phyloP scores from a whole-genome alignment of 2,797 vertebrate genomes.

The Bovichtus variegatus region DNA sequence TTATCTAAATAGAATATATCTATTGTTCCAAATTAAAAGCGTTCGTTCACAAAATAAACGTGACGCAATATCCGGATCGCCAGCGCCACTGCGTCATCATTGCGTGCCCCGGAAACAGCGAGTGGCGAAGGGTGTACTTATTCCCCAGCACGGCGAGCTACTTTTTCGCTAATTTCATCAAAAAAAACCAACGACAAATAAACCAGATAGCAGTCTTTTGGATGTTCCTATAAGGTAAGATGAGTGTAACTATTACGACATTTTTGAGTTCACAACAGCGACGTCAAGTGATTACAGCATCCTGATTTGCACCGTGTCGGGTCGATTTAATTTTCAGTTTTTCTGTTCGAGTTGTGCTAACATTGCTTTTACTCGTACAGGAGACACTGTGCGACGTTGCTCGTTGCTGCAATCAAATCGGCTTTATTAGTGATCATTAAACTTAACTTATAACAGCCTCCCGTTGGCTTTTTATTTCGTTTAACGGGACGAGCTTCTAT shows the following conservation, averaged over 20 bases:
- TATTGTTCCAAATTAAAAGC: background rate
- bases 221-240: constrained; percentile 51
- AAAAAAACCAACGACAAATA: background rate
- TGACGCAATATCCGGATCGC: background rate
- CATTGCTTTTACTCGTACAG: accelerated
- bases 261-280: background rate
- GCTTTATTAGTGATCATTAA: background rate
- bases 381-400: background rate
- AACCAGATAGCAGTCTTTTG: accelerated
- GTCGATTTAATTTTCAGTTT: accelerated
- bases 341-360: background rate
- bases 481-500: background rate
- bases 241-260: accelerated
- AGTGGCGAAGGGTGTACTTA: background rate
- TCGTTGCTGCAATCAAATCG: background rate
- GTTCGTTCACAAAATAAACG: background rate
- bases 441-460: accelerated
- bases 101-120: constrained; percentile 33
- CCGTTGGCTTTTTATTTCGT: background rate
- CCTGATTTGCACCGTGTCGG: background rate
- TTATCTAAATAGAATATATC: too few relatives aligned
- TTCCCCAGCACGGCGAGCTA: background rate
- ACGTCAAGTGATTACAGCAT: background rate
- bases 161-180: background rate
- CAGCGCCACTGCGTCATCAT: constrained; percentile 64